Conservation (phyloP, 1,140 invertebrate species). For the Gerris buenoi region DNA sequence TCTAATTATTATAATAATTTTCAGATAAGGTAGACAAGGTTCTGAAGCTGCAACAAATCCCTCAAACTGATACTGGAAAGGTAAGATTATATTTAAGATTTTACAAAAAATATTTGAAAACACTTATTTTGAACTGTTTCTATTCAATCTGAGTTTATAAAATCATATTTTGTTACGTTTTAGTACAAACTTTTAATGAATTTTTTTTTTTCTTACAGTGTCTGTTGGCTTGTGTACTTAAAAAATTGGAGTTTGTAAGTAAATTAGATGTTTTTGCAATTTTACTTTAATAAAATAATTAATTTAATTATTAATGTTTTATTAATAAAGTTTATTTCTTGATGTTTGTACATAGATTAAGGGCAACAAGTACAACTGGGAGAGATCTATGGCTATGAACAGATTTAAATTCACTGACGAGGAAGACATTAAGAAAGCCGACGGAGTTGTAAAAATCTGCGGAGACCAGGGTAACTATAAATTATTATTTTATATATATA, state of each 20-base stretch:
- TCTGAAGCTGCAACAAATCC: not conserved
- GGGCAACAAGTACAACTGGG: constrained; percentile 1
- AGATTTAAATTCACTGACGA: not conserved
- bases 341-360: constrained; percentile 1
- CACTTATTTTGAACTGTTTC: too few species aligned
- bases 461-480: not conserved
- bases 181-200: too few species aligned
- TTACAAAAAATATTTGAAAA: too few species aligned
- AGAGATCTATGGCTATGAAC: not conserved
- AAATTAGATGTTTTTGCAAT: not conserved
- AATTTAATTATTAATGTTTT: not conserved
- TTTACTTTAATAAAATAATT: not conserved
- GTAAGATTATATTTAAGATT: not conserved
- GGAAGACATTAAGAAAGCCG: not conserved
- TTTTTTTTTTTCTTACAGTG: not conserved
- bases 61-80: not conserved
- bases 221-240: not conserved
- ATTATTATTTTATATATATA: not conserved
- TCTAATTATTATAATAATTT: not conserved
- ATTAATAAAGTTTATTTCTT: not conserved
- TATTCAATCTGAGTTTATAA: too few species aligned
- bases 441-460: not conserved
- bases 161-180: too few species aligned
- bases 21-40: not conserved
- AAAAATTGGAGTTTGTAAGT: constrained; percentile 1